These are phyloP conservation scores for Drosophila nr. perissopoda DNA, from an alignment of 2,888 invertebrate species.

Conservation along the genomic window DNA sequence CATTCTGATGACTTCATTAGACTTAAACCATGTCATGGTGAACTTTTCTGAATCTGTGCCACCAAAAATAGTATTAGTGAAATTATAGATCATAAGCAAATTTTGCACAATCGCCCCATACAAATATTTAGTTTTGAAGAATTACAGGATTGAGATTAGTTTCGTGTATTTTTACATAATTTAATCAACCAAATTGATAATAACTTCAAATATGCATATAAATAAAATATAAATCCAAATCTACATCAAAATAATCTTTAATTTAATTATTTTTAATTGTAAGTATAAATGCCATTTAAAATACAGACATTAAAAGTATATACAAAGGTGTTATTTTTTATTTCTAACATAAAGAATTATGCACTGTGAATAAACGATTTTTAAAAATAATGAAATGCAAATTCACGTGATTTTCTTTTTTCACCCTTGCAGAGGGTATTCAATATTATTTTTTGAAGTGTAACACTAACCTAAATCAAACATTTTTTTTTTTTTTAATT, in stretches of 20 bases:
- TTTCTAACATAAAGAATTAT: constrained; percentile 31
- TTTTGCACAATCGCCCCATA: neutral
- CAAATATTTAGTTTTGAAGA: constrained; percentile 3
- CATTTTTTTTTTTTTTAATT: neutral
- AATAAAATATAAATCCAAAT: constrained; percentile 44
- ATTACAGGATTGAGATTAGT: constrained; percentile 1
- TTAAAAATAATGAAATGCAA: constrained; percentile 22
- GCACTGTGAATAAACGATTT: constrained; percentile 26
- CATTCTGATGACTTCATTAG: neutral
- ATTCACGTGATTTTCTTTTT: constrained; percentile 1
- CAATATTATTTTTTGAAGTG: neutral
- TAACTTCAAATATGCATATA: constrained; percentile 53
- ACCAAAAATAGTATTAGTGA: constrained; percentile 4
- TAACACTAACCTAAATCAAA: neutral
- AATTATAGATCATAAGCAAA: neutral
- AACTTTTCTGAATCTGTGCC: constrained; percentile 15
- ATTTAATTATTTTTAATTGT: constrained; percentile 23
- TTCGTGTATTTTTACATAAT: constrained; percentile 11
- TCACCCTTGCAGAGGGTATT: constrained; percentile 17
- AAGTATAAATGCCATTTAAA: constrained; percentile 35
- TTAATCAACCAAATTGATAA: constrained; percentile 27
- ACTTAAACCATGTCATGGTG: neutral
- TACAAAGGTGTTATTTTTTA: constrained; percentile 43
- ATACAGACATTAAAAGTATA: constrained; percentile 54
- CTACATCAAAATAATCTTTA: constrained; percentile 49